Evolutionary conservation across 2,113 vertebrate species (phyloP), one percentile per base, ranked within the genome.

Genomic region (Callocephalon fimbriatum): DNA sequence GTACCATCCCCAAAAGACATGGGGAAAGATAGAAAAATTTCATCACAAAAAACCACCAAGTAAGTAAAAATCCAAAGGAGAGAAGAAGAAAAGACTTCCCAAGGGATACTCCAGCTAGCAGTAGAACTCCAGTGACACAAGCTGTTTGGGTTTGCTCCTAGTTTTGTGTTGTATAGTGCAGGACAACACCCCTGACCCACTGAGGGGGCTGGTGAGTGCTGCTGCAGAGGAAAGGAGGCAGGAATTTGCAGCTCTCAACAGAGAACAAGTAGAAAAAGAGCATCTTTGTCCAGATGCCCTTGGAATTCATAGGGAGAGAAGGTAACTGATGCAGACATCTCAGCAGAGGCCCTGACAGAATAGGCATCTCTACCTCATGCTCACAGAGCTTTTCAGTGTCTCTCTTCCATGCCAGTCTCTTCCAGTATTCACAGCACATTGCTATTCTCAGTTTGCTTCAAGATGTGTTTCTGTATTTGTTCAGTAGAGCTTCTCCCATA

Each of bases 401-500:
- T 2, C 9, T 8, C 59, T 21, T 9, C 37, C 54, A 0, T 3
- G 15, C 70, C 54, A 50, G 8, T 73, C 77, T 13, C 25, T 0
- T 12, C 40, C 80, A n/a, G 0, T 3, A 5, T 5, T n/a, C n/a
- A 37, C 75, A 63, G 80, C 42, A 8, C 1, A 2, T 59, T 67
- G 80, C 61, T 51, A 2, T 8, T 37, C 8, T 20, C 65, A 0
- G 27, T 40, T 9, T 10, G 65, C 8, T 47, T 66, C 72, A 0
- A 0, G 7, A 0, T 1, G 2, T 29, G 70, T 4, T 77, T 47
- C 80, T 66, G 40, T 0, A 5, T 29, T 5, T 38, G 80, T 6
- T 86, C 58, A 10, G 70, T 9, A 96, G 42, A 10, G 98, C 97
- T 85, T 96, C 98, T 92, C 96, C 96, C 97, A 82, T 93, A 25